Conservation (phyloP, 1,140 invertebrate genomes). For the Orchesella cincta region DNA sequence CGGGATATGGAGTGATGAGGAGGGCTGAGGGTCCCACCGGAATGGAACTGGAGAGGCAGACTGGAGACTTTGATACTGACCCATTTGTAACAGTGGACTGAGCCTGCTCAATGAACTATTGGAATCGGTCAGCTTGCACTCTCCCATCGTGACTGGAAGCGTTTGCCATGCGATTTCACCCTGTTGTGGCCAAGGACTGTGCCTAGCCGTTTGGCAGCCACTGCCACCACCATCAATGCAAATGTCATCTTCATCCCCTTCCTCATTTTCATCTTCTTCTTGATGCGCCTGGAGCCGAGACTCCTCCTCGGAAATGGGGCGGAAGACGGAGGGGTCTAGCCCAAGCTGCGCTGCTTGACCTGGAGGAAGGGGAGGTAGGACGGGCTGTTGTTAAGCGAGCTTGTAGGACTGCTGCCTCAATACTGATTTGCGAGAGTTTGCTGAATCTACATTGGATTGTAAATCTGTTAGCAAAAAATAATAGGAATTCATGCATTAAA, state of each 20-base stretch:
- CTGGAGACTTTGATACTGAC: conserved; percentile 39
- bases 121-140: conserved; percentile 50
- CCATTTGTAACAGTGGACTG: conserved; percentile 45
- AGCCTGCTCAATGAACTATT: conserved; percentile 46
- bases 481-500: conserved; percentile 3
- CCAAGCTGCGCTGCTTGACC: conserved; percentile 20
- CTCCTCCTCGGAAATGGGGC: conserved; percentile 52
- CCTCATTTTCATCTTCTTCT: conserved; percentile 48
- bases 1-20: background rate
- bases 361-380: conserved; percentile 62
- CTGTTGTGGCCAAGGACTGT: conserved; percentile 38
- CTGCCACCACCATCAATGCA: background rate
- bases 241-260: conserved; percentile 42
- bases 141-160: conserved; percentile 47
- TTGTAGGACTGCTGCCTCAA: conserved; percentile 77
- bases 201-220: conserved; percentile 11
- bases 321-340: conserved; percentile 45
- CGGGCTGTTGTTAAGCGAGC: conserved; percentile 67
- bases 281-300: conserved; percentile 45
- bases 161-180: conserved; percentile 42
- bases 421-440: conserved; percentile 55
- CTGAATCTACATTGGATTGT: conserved; percentile 25
- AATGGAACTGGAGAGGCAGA: background rate
- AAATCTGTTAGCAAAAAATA: conserved; percentile 24
- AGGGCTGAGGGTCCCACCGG: conserved; percentile 7